Evolutionary conservation across 2,113 vertebrate genomes (phyloP).

Genomic region (Daphoenositta chrysoptera): DNA sequence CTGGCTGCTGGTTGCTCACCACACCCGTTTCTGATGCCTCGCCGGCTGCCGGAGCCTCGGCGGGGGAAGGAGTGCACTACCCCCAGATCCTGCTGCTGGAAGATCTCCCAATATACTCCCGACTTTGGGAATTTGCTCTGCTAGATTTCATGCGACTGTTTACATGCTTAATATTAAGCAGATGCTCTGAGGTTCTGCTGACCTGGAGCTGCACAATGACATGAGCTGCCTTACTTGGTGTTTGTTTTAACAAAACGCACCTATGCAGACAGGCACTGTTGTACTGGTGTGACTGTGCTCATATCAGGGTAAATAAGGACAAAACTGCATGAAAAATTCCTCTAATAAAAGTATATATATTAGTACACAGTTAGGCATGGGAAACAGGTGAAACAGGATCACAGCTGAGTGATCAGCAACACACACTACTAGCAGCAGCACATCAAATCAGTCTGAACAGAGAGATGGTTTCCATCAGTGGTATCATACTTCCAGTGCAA

Average conservation of each 20-base stretch:
- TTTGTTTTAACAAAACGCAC: background rate
- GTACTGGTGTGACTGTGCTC: background rate
- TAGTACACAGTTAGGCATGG: background rate
- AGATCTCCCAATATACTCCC: background rate
- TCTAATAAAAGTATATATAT: background rate
- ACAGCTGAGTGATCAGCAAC: background rate
- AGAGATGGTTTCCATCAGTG: background rate
- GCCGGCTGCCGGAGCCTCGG: accelerated
- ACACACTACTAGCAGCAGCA: background rate
- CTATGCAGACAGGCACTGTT: accelerated
- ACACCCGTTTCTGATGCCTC: accelerated
- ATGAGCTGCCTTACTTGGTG: background rate
- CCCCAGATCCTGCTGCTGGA: background rate
- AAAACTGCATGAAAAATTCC: background rate
- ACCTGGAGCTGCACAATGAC: background rate
- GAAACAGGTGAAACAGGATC: conserved; percentile 53
- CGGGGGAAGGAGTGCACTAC: background rate
- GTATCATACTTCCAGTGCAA: background rate
- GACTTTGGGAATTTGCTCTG: background rate
- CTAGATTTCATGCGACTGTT: background rate
- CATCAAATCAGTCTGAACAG: background rate
- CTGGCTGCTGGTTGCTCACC: accelerated
- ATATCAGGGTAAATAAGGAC: background rate
- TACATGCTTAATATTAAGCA: conserved; percentile 33
- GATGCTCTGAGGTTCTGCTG: background rate